These are phyloP conservation scores for Melanotaenia parkinsoni DNA, from an alignment of 2,797 vertebrate species.

Conservation along the genomic window DNA sequence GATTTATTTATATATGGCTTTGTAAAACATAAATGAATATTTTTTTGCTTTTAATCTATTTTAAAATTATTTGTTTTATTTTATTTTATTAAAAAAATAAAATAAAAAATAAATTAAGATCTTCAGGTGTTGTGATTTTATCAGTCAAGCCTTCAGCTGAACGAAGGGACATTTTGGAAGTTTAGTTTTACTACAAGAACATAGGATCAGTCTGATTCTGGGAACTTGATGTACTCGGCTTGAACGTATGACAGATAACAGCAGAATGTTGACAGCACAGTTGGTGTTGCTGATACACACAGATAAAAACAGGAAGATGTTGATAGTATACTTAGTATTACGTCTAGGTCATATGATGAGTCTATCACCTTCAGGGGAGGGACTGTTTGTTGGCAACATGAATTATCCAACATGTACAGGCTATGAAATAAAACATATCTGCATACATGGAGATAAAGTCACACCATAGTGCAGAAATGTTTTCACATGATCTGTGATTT, in stretches of 20 bases:
- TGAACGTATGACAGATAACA: slow-evolving; percentile 45
- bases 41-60: too few species aligned
- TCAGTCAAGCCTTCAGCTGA: neutral
- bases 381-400: slow-evolving; percentile 18
- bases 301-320: slow-evolving; percentile 48
- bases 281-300: slow-evolving; percentile 24
- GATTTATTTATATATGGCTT: too few species aligned
- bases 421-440: neutral
- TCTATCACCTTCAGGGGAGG: slow-evolving; percentile 28
- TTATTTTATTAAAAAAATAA: too few species aligned
- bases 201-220: slow-evolving; percentile 11
- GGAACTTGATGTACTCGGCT: slow-evolving; percentile 36
- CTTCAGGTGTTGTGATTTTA: neutral
- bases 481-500: slow-evolving; percentile 10
- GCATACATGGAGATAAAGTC: neutral
- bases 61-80: too few species aligned
- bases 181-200: neutral
- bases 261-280: slow-evolving; percentile 21
- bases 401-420: slow-evolving; percentile 8
- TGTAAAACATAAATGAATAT: too few species aligned
- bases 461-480: neutral
- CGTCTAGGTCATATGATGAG: slow-evolving; percentile 51
- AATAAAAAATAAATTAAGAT: neutral
- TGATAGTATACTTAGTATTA: slow-evolving; percentile 67
- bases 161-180: neutral